A percentile compares a stretch with the other conserved stretches of the same genome.
phyloP scores from a whole-genome alignment of 2,888 invertebrate species.

The Dexiosoma caninum region DNA sequence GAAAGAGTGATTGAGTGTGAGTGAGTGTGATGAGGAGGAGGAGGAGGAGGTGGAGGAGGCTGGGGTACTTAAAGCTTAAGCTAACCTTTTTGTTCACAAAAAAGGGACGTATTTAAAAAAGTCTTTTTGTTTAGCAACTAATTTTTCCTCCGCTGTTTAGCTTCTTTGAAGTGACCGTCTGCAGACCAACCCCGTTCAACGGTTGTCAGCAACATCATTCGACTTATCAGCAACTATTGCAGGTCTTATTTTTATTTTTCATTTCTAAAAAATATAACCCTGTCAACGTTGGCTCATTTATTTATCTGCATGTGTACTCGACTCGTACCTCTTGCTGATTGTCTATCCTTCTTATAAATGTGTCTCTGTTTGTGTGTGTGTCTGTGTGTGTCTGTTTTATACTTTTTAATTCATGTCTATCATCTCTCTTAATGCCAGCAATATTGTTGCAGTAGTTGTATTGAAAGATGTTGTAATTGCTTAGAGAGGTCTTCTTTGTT shows the following conservation, averaged over 20 bases:
- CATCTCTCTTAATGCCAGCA: conserved; percentile 11
- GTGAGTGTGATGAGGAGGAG: not conserved
- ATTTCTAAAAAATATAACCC: too few species aligned
- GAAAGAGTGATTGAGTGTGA: too few species aligned
- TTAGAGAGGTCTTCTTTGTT: conserved; percentile 20
- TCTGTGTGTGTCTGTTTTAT: too few species aligned
- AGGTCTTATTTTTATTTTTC: not conserved
- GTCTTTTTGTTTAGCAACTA: conserved; percentile 3
- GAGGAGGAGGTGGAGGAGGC: not conserved
- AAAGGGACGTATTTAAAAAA: not conserved
- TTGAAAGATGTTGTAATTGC: conserved; percentile 38
- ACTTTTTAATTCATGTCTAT: conserved; percentile 3
- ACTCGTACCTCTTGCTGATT: conserved; percentile 5
- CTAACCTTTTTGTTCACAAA: conserved; percentile 40
- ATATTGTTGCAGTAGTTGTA: conserved; percentile 8
- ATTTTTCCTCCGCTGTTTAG: not conserved
- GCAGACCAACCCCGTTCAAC: not conserved
- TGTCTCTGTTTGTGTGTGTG: too few species aligned
- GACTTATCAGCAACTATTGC: conserved; percentile 36
- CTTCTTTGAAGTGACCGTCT: conserved; percentile 51
- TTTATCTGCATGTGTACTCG: conserved; percentile 20
- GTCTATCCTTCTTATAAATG: not conserved
- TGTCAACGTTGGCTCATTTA: conserved; percentile 29
- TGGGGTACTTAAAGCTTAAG: conserved; percentile 7
- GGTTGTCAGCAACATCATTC: conserved; percentile 27